Evolutionary conservation across 2,113 vertebrate species (phyloP).

Genomic region (Verasper variegatus): DNA sequence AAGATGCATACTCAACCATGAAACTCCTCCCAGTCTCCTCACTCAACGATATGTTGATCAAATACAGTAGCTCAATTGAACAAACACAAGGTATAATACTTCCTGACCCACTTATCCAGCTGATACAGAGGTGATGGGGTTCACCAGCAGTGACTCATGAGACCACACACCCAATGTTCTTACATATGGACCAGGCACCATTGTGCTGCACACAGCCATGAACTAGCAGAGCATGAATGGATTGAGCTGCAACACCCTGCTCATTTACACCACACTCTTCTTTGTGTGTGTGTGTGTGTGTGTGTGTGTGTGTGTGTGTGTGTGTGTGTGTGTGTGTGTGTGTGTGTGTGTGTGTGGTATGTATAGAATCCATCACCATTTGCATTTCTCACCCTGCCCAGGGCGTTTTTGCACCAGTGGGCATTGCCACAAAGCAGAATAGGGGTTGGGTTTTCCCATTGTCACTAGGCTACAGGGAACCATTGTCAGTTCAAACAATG

Average conservation of each 20-base stretch:
- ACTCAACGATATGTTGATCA: background rate
- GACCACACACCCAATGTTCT: constrained; percentile 42
- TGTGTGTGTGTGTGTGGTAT: constrained; percentile 44
- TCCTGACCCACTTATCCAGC: constrained; percentile 26
- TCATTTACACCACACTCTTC: constrained; percentile 43
- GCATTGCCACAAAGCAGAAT: constrained; percentile 65
- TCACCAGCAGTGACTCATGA: constrained; percentile 57
- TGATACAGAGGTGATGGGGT: constrained; percentile 49
- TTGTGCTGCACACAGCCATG: constrained; percentile 57
- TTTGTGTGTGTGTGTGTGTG: constrained; percentile 27
- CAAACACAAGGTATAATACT: constrained; percentile 27
- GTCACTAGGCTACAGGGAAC: constrained; percentile 76
- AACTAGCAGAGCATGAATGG: constrained; percentile 58
- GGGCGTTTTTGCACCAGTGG: constrained; percentile 49
- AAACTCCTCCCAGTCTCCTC: constrained; percentile 9
- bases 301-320: constrained; percentile 37
- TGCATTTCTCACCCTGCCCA: constrained; percentile 63
- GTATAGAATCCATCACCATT: constrained; percentile 75
- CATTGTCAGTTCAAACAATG: constrained; percentile 79
- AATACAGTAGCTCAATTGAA: constrained; percentile 20
- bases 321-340: constrained; percentile 23
- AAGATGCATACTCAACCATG: background rate
- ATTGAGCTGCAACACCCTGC: constrained; percentile 42
- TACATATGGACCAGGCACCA: constrained; percentile 22
- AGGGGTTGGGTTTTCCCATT: constrained; percentile 70